Conservation (phyloP, 2,113 vertebrate genomes). For the Ramphastos sulfuratus region DNA sequence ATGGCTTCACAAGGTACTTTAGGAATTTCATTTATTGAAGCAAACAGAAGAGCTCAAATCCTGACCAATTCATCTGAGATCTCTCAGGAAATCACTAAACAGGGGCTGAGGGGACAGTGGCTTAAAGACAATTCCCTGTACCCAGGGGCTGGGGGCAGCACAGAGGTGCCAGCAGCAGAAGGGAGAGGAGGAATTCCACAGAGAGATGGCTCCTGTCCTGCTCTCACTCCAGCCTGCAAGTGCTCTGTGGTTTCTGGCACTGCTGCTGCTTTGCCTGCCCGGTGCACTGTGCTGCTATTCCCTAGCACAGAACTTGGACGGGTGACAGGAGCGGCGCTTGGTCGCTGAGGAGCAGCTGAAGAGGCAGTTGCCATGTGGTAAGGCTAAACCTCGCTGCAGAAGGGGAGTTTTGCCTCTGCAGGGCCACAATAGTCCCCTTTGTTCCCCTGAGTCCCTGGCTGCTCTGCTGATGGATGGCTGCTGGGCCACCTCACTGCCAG, state of each 20-base stretch:
- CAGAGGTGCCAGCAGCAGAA: neutral
- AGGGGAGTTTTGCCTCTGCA: neutral
- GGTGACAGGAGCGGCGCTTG: neutral
- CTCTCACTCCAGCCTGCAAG: fast-evolving
- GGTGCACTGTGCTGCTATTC: neutral
- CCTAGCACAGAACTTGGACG: neutral
- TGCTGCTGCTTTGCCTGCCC: neutral
- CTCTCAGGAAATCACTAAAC: neutral
- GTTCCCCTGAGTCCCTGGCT: neutral
- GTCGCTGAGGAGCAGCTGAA: neutral
- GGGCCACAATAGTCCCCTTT: neutral
- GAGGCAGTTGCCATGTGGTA: neutral
- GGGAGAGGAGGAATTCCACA: neutral
- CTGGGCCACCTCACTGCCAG: neutral
- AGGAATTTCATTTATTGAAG: neutral
- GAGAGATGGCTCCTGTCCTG: neutral
- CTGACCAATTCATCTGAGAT: neutral
- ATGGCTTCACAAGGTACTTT: neutral
- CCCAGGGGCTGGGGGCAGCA: neutral
- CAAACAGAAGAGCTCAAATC: neutral
- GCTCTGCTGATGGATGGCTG: neutral
- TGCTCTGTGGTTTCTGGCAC: neutral
- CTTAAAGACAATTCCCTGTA: neutral
- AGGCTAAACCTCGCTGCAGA: neutral
- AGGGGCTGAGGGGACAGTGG: neutral